Conservation (phyloP, 1,140 invertebrate genomes). For the Brachionus manjavacas region DNA sequence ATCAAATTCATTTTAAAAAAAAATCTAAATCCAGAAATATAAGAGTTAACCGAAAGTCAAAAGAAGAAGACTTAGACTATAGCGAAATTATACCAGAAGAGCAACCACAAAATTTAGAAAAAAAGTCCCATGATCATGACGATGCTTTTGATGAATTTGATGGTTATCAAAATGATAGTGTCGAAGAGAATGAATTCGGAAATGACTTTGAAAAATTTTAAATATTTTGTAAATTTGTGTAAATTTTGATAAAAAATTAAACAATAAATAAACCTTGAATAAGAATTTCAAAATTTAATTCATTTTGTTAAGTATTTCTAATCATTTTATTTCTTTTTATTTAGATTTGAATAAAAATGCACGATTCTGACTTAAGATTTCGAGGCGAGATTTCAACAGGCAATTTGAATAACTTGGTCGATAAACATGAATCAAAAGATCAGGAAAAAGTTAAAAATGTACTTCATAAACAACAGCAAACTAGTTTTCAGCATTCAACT, state of each 20-base stretch:
- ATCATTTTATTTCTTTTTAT: neutral
- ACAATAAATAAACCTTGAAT: neutral
- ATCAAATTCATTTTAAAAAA: neutral
- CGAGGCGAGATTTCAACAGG: neutral
- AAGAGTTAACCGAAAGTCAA: neutral
- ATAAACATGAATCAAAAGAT: neutral
- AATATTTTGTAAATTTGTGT: neutral
- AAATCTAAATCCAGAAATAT: neutral
- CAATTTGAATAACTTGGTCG: neutral
- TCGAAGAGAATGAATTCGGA: neutral
- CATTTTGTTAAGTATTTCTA: neutral
- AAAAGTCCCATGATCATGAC: neutral
- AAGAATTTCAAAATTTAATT: neutral
- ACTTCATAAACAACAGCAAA: constrained; percentile 7
- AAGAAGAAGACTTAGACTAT: neutral
- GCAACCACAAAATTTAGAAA: neutral
- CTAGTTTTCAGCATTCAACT: neutral
- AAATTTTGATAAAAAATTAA: neutral
- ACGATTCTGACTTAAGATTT: constrained; percentile 4
- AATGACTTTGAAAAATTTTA: constrained; percentile 21
- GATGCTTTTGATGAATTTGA: neutral
- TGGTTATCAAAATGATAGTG: neutral
- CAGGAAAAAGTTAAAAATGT: neutral
- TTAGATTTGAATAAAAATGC: neutral
- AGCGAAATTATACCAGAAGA: neutral